Base-by-base conservation (phyloP, 2,888 invertebrate genomes). In the Patella depressa region DNA sequence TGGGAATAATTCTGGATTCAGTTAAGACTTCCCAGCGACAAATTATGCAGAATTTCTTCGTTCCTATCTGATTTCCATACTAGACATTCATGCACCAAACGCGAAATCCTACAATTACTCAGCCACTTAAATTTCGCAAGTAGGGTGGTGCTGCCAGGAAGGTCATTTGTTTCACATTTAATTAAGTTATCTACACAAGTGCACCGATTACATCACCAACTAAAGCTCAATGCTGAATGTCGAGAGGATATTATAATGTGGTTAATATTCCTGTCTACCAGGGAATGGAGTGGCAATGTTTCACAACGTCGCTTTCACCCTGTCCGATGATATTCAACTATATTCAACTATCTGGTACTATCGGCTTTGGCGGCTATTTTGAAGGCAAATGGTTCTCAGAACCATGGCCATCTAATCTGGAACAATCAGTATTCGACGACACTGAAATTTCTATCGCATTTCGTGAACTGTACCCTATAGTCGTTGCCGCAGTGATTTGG, bases 1-100 rank as follows among this genome's bases (percentile, higher is more conserved):
- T 82, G 12, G 82, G 78, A 2, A 78, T 81, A 5, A 77, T 74
- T 14, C 71, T 82, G 15, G 79, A 82, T 82, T 79, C 57, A 78
- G 53, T 75, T 80, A 14, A n/a, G 81, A 45, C 74, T 81, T 14
- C 80, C 80, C 4, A 14, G 5, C 17, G 73, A 78, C n/a, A 81
- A 80, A 74, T 3, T 80, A 14, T 11, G 15, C 5, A 24, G 82
- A 2, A 80, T 80, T 34, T 14, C 57, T 14, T 70, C 74, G 2
- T 57, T 82, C 14, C 29, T 29, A 29, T 29, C 29, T 29, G 29
- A 29, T 29, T 29, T 29, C 29, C 29, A 29, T 29, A 29, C 29
- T 29, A 29, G 29, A 29, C 29, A 55, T 55, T 55, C 55, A 55
- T 55, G 55, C 17, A 55, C 55, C 17, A 55, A 55, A 55, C 12